These are phyloP conservation scores for Muricea muricata DNA, from an alignment of 92 coral and sea anemone species.

Conservation along the genomic window DNA sequence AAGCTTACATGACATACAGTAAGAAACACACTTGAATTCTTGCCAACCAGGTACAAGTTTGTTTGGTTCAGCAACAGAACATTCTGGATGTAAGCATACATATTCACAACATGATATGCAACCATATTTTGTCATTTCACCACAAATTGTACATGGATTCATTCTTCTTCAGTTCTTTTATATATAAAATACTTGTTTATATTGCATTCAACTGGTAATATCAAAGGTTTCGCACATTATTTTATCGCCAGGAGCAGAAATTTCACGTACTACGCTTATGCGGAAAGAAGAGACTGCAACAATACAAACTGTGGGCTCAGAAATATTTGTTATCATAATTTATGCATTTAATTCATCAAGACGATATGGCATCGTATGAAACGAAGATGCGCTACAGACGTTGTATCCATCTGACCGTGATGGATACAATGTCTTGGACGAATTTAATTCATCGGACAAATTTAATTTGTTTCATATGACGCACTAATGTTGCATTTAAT, in stretches of 20 bases:
- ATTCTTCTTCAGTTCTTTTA: constrained; percentile 14
- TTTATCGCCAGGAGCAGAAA: constrained; percentile 30
- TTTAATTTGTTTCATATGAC: neutral
- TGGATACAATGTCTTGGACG: too few relatives aligned
- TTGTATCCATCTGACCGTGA: too few relatives aligned
- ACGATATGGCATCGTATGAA: too few relatives aligned
- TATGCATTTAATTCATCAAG: constrained; percentile 10
- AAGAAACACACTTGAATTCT: constrained; percentile 38
- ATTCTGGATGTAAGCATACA: constrained; percentile 33
- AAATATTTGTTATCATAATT: neutral
- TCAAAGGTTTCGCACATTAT: constrained; percentile 39
- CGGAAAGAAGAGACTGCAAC: neutral
- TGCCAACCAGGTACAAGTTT: constrained; percentile 36
- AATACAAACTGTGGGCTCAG: neutral
- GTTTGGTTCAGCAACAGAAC: constrained; percentile 39
- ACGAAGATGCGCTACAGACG: too few relatives aligned
- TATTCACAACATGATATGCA: constrained; percentile 18
- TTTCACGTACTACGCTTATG: neutral
- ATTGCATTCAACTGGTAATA: too few relatives aligned
- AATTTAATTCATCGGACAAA: too few relatives aligned
- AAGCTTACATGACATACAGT: constrained; percentile 42
- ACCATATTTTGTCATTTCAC: neutral
- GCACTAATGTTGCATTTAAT: neutral
- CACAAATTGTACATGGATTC: constrained; percentile 10
- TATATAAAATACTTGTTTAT: too few relatives aligned